phyloP scores from a whole-genome alignment of 1,140 invertebrate genomes.

The Drosophila orosa region DNA sequence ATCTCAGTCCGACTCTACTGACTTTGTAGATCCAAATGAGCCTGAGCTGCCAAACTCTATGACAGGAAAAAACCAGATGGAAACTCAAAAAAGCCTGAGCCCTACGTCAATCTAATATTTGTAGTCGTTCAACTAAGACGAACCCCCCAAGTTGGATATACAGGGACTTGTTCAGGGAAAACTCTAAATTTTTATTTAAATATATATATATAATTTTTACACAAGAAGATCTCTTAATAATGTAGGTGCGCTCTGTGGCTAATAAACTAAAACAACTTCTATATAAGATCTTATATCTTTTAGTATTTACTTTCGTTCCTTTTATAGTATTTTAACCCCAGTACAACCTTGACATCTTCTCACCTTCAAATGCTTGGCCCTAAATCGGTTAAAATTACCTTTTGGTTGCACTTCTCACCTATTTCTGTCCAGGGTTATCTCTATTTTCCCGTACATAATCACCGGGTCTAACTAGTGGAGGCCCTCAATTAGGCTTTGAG shows the following conservation, averaged over 20 bases:
- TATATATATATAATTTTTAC: background rate
- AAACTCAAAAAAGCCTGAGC: background rate
- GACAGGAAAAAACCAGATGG: background rate
- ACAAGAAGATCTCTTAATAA: background rate
- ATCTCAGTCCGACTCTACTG: no score
- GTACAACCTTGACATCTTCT: constrained; percentile 15
- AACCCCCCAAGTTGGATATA: background rate
- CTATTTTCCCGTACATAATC: constrained; percentile 29
- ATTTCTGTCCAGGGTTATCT: constrained; percentile 22
- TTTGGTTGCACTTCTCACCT: constrained; percentile 20
- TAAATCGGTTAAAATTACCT: constrained; percentile 25
- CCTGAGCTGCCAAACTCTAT: background rate
- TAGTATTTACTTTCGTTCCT: no score
- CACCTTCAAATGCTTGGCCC: constrained; percentile 6
- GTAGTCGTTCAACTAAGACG: background rate
- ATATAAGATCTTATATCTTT: background rate
- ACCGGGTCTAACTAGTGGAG: constrained; percentile 6
- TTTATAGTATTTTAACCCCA: background rate
- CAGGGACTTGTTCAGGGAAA: no score
- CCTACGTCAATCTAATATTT: background rate
- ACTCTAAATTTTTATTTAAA: background rate
- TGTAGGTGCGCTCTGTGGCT: background rate
- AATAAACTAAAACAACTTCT: background rate
- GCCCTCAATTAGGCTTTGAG: constrained; percentile 45
- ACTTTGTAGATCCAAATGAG: no score